phyloP scores from a whole-genome alignment of 2,888 invertebrate genomes.

The Caenorhabditis sp. region DNA sequence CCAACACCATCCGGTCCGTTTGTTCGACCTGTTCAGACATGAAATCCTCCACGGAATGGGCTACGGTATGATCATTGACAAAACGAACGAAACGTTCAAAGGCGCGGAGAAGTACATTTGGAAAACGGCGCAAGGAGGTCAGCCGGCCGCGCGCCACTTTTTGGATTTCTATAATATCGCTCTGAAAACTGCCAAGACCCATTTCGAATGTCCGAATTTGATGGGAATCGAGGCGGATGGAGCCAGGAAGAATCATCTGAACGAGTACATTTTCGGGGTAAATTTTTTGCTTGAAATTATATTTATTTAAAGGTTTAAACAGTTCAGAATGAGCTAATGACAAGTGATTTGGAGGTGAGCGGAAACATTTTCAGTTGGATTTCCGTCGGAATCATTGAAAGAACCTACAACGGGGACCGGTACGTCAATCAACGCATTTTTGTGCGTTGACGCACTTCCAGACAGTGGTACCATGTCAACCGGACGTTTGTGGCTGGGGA shows the following conservation, averaged over 20 bases:
- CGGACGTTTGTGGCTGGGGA: conserved; percentile 48
- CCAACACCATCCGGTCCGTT: conserved; percentile 4
- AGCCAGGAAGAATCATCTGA: conserved; percentile 64
- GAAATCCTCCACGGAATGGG: conserved; percentile 72
- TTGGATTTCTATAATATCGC: conserved; percentile 47
- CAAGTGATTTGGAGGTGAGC: conserved; percentile 58
- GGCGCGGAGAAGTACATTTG: conserved; percentile 29
- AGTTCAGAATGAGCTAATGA: conserved; percentile 74
- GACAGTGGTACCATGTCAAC: conserved; percentile 66
- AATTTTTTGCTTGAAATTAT: too few species aligned
- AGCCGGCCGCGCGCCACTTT: conserved; percentile 11
- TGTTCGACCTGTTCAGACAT: conserved; percentile 68
- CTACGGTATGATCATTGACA: conserved; percentile 52
- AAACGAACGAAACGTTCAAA: background rate
- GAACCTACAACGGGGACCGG: conserved; percentile 64
- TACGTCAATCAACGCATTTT: conserved; percentile 11
- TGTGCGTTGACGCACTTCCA: background rate
- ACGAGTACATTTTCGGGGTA: conserved; percentile 72
- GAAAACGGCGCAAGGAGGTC: conserved; percentile 6
- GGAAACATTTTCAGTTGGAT: conserved; percentile 68
- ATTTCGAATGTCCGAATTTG: conserved; percentile 64
- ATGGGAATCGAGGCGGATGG: conserved; percentile 67
- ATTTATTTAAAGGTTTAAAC: too few species aligned
- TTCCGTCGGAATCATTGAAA: conserved; percentile 69
- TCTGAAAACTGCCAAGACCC: conserved; percentile 26